Evolutionary conservation across 2,797 vertebrate species (phyloP), one percentile per base, ranked within the genome.

Genomic region (Anabas testudineus): DNA sequence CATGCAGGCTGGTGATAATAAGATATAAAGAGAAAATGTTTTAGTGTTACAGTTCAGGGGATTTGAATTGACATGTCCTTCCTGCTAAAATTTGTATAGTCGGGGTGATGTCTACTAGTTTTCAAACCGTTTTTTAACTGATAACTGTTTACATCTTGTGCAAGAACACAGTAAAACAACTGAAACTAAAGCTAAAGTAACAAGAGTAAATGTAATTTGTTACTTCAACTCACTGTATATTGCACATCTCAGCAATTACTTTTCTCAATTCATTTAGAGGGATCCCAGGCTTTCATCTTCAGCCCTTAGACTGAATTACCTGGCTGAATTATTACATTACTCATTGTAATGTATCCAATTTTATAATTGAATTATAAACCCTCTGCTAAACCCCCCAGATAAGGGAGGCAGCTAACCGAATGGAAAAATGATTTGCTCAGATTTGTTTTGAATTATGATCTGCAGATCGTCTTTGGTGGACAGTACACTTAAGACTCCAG

Each of bases 301-400:
- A 62, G 64, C 73, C 76, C 85, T 86, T 78, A 82, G 88, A 81
- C 81, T 84, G 80, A 32, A 32, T 32, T 32, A 32, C 30, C 30
- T 32, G 88, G 81, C 81, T 84, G 80, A 88, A 86, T 78, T 87
- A 74, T 70, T 32, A 32, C 30, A 32, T 32, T 32, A 32, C 71
- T 66, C 78, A 55, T 51, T 76, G 71, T 83, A 81, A 88, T 84
- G 78, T 83, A 88, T 80, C 78, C 70, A 72, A 56, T 76, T 78
- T 74, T 80, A 63, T 86, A 86, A 89, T 90, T 89, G 80, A 89
- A 86, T 87, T 88, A 83, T 80, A 80, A 82, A 82, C 70, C 65
- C 16, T 55, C 62, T 48, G 18, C 76, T 87, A 85, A 89, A 76
- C 84, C 74, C 60, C 64, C 68, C 54, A 76, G 87, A 90, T 87